Conservation (phyloP, 2,113 vertebrate genomes). For the Carassius gibelio region DNA sequence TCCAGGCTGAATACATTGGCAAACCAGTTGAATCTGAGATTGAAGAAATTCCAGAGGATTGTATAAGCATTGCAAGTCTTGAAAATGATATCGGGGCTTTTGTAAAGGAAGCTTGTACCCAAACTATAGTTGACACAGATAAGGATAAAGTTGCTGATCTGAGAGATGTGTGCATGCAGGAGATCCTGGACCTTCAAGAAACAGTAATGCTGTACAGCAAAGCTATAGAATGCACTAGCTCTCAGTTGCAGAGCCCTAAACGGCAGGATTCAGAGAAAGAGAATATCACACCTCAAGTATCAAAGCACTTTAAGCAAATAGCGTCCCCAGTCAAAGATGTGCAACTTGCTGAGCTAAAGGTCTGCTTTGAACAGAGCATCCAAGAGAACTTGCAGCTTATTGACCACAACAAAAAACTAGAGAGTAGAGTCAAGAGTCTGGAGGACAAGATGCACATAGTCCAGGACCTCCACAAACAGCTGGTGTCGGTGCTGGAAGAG, state of each 20-base stretch:
- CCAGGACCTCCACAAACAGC: slow-evolving; percentile 48
- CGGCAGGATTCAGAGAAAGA: slow-evolving; percentile 58
- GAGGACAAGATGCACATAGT: slow-evolving; percentile 60
- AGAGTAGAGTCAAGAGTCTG: slow-evolving; percentile 57
- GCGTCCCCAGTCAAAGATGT: slow-evolving; percentile 56
- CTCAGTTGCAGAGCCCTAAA: slow-evolving; percentile 68
- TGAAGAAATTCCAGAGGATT: neutral
- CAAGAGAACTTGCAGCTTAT: slow-evolving; percentile 61
- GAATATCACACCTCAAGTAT: slow-evolving; percentile 54
- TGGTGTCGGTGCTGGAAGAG: slow-evolving; percentile 57
- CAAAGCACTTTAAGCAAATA: slow-evolving; percentile 68
- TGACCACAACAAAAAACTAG: slow-evolving; percentile 63
- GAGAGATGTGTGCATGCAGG: slow-evolving; percentile 60
- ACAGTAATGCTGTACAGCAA: slow-evolving; percentile 63
- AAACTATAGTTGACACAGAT: neutral
- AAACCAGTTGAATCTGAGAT: neutral
- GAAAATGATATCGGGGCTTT: neutral
- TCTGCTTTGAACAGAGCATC: slow-evolving; percentile 62
- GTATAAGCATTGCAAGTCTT: neutral
- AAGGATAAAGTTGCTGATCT: slow-evolving; percentile 56
- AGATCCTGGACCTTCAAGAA: slow-evolving; percentile 57
- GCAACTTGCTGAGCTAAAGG: slow-evolving; percentile 52
- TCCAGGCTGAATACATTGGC: neutral
- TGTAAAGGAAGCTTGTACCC: neutral
- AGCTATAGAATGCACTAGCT: slow-evolving; percentile 68